Conservation (phyloP, 30 jellyfish, hydroid and myxozoan species). For the Aurelia sp. region DNA sequence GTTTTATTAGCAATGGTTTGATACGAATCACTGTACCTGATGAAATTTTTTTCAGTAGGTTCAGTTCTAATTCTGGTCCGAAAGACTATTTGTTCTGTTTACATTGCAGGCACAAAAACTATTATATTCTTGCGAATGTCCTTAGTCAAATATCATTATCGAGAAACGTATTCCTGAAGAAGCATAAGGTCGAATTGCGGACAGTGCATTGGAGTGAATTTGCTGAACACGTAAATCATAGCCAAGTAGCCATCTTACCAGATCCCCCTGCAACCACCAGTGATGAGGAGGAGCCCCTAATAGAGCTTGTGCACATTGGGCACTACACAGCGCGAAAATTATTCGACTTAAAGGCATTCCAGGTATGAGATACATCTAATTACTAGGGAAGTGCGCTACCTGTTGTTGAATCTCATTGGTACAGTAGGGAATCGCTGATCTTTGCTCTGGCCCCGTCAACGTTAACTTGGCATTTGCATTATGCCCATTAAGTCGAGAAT, state of each 20-base stretch:
- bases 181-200: slow-evolving; percentile 67
- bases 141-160: not conserved
- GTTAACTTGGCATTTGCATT: no score
- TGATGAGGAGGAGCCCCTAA: slow-evolving; percentile 29
- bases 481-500: no score
- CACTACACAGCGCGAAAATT: slow-evolving; percentile 58
- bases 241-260: slow-evolving; percentile 21
- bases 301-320: slow-evolving; percentile 73
- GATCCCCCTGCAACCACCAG: not conserved
- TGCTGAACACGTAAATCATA: not conserved
- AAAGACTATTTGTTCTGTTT: not conserved
- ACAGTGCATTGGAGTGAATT: slow-evolving; percentile 37
- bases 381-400: no score
- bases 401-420: no score
- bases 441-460: no score
- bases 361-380: not conserved
- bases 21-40: no score
- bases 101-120: slow-evolving; percentile 53
- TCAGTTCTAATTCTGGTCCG: no score
- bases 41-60: no score
- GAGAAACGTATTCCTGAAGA: slow-evolving; percentile 55
- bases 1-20: no score
- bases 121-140: slow-evolving; percentile 51
- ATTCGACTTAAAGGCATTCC: slow-evolving; percentile 46
- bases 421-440: no score